Evolutionary conservation across 2,797 vertebrate genomes (phyloP), one percentile per base, ranked within the genome.

Genomic region (Bradypus variegatus): DNA sequence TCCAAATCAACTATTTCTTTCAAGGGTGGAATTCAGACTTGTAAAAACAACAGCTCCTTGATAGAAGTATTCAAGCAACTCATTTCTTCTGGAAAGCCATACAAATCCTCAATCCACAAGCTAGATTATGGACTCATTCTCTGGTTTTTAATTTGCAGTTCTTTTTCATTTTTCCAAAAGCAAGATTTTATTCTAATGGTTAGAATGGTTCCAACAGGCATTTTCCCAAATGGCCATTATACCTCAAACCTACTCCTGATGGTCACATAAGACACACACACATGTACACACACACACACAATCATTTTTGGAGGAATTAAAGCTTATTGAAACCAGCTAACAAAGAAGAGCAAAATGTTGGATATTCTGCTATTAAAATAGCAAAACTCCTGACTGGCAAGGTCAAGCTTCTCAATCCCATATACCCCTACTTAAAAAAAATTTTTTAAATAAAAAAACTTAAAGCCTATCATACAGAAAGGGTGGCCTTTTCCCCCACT

Each of bases 1-100:
- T 67, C 50, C 77, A 84, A 88, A 91, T 33, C 60, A 70, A 62
- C 86, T 93, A 89, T 96, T 82, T 96, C 91, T 95, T 96, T 95
- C 92, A 77, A 91, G 88, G 88, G 70, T n/a, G 60, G 70, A 93
- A 86, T 78, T 67, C 94, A 67, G 38, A 67, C 36, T 27, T 50
- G 31, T 6, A 86, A 93, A 53, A 62, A 45, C 21, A 94, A 80
- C 41, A 88, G 33, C 80, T 91, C 75, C 9, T 12, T 50, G 45
- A 80, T 15, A 91, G 79, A 91, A 94, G 50, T 91, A 88, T 80
- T 64, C 36, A n/a, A 38, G 25, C 81, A 93, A 80, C 72, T 92
- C 65, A 27, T 10, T 88, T 93, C 94, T 77, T 80, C 64, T 36
- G n/a, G 72, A 83, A 94, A 86, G 27, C 67, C 62, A 50, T 31